A percentile compares a stretch with the other conserved stretches of the same genome.
Conservation (phyloP, 2,797 vertebrate genomes). For the Ceryle rudis region DNA sequence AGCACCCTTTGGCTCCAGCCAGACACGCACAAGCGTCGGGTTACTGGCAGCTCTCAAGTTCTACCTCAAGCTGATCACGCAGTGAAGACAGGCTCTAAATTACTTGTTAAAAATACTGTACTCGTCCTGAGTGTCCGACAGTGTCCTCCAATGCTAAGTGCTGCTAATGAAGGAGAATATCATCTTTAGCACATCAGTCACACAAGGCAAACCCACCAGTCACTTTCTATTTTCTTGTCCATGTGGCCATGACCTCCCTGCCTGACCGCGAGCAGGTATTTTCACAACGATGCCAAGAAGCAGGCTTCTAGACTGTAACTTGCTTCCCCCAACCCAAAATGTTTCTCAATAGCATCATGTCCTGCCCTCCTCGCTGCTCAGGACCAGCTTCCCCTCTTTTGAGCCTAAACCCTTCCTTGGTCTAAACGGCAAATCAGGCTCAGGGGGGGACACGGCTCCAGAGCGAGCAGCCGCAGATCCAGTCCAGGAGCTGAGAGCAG, state of each 20-base stretch:
- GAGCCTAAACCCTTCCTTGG: background rate
- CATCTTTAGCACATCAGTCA: conserved; percentile 51
- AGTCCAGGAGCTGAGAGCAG: background rate
- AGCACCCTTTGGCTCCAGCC: background rate
- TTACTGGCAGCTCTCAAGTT: conserved; percentile 6
- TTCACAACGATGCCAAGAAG: conserved; percentile 50
- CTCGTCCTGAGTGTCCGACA: background rate
- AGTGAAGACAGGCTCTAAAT: conserved; percentile 28
- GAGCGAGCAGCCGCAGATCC: background rate
- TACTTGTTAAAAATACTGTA: conserved; percentile 34
- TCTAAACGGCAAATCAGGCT: background rate
- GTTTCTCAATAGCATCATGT: background rate
- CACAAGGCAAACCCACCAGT: conserved; percentile 23
- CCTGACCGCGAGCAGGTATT: background rate
- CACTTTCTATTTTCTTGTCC: background rate
- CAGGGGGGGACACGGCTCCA: background rate
- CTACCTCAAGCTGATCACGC: background rate
- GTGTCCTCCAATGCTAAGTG: conserved; percentile 8
- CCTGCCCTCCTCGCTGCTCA: background rate
- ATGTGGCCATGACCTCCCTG: background rate
- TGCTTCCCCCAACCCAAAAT: background rate
- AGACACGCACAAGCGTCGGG: background rate
- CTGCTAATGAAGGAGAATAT: conserved; percentile 44
- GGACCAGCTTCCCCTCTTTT: background rate
- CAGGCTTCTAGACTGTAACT: background rate